Base-by-base conservation (phyloP, 2,888 invertebrate species). In the Cantharis nigra region DNA sequence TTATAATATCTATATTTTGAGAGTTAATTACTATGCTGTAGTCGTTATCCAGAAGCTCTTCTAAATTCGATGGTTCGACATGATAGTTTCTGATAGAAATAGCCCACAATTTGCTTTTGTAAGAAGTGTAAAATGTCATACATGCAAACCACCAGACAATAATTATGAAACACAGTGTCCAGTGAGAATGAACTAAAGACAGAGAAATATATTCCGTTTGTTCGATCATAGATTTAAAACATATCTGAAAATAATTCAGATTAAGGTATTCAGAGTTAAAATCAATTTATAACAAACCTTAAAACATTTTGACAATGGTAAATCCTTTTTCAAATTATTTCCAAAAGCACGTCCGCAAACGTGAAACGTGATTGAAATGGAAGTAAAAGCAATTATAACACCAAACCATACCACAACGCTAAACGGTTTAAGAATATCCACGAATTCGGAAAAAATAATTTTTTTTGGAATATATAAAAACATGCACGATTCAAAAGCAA, bases 31-130 rank as follows among this genome's bases (percentile, higher is more conserved):
- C 77, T 23, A 83, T 79, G 10, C 77, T 30, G 70, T 83, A 83
- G 16, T 77, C 79, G n/a, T 80, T 78, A 13, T 77, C 74, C 20
- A 83, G 65, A 2, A 83, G 71, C 63, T 82, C 75, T 73, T 81
- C 72, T 28, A 80, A 67, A 72, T 74, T 76, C 9, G 78, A 71
- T 5, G 83, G 83, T 76, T 83, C 82, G 20, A 71, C 64, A 62
- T 78, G 78, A 0, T 79, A 81, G 13, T 81, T 82, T 64, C 81
- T 70, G 10, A 82, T 82, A 28, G 83, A 79, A 20, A 82, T 81
- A 14, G 84, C 79, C 49, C 82, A 81, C 28, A 84, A 72, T 73
- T 83, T 83, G n/a, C 82, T 82, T 77, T 82, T 84, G 72, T 84
- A 84, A 2, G 83, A 79, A 2, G 83, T 81, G 20, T 79, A 78